Evolutionary conservation across 2,113 vertebrate species (phyloP), one percentile per base, ranked within the genome.

Genomic region (Anthoscopus minutus): DNA sequence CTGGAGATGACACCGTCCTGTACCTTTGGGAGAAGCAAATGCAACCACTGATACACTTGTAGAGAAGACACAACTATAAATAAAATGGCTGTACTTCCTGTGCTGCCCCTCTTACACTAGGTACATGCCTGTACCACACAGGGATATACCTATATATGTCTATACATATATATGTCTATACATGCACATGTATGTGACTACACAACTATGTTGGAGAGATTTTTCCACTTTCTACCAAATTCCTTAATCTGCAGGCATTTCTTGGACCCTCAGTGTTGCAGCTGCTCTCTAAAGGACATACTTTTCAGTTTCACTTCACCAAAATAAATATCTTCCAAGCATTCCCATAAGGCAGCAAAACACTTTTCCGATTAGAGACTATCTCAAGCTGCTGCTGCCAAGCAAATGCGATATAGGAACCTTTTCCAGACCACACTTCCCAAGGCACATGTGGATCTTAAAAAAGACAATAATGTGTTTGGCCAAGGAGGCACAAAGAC

Each of bases 1-100:
- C 37, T 80, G 79, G 60, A 83, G 54, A 28, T 0, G 1, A 45
- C 37, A 25, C 40, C 1, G n/a, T 65, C 58, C 37, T 2, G 5
- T 44, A 67, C 91, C 69, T 89, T 57, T 65, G 86, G 51, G 38
- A 93, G 65, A 93, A 88, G 37, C 11, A 91, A 81, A 91, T 38
- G 35, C 56, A 74, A 66, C 6, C 4, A 24, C 38, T 82, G 64
- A 57, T 23, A 15, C 6, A 62, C 15, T 40, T 5, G 9, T 45
- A 62, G 58, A 42, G 65, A 51, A 44, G 54, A 40, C 40, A 81
- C 21, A n/a, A 13, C 18, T 38, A 5, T 10, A 74, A 58, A 42
- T 9, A 13, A 15, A 62, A 51, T 19, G 15, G 23, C 33, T 38
- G 40, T 27, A 78, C 5, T 9, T 58, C 28, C 66, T 27, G 10